A percentile compares a stretch with the other conserved stretches of the same genome.
phyloP scores from a whole-genome alignment of 2,797 vertebrate species.

The Fratercula arctica region DNA sequence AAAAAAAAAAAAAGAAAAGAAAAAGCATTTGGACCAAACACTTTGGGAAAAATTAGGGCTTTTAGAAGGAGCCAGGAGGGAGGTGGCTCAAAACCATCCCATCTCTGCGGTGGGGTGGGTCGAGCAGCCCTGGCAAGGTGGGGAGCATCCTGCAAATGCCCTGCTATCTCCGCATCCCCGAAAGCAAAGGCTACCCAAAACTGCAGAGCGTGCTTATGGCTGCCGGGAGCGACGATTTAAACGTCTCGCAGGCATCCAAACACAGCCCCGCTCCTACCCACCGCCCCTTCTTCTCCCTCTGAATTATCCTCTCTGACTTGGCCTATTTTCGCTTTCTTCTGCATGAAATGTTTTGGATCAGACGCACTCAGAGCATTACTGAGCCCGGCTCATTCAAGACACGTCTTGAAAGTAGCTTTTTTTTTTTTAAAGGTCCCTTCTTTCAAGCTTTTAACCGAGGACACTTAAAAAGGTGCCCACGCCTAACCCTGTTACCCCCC shows the following conservation, averaged over 20 bases:
- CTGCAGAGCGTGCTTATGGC: background rate
- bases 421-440: background rate
- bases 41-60: background rate
- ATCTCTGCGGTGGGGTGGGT: fast-evolving
- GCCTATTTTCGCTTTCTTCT: conserved; percentile 63
- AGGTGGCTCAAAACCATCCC: background rate
- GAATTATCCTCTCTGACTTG: conserved; percentile 56
- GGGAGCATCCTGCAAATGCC: background rate
- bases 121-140: background rate
- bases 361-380: background rate
- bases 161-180: background rate
- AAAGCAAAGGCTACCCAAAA: background rate
- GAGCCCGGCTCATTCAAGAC: conserved; percentile 11
- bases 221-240: background rate
- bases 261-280: fast-evolving
- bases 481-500: fast-evolving
- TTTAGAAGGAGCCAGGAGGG: background rate
- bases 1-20: background rate
- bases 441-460: background rate
- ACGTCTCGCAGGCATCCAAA: background rate
- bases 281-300: background rate
- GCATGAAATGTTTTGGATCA: conserved; percentile 19
- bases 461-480: fast-evolving
- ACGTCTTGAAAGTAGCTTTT: background rate
- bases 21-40: background rate